These are phyloP conservation scores for Malurus alboscapulatus DNA, from an alignment of 2,113 vertebrate genomes.

Conservation along the genomic window DNA sequence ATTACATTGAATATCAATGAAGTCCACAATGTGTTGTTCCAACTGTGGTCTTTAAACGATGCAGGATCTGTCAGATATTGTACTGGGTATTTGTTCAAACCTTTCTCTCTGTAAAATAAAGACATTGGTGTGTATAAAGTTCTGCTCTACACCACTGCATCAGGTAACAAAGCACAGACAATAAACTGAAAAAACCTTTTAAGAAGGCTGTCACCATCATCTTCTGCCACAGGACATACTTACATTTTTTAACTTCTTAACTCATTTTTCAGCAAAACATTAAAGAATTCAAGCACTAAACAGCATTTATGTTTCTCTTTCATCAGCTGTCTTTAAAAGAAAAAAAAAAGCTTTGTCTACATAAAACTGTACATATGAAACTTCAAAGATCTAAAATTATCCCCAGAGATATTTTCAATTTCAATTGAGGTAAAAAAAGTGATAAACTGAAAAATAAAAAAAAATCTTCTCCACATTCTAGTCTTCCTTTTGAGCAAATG, in stretches of 20 bases:
- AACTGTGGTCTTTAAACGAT: background rate
- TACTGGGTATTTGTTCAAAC: background rate
- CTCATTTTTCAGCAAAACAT: background rate
- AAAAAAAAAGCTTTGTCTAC: background rate
- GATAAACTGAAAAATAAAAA: background rate
- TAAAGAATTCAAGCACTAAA: background rate
- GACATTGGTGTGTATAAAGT: background rate
- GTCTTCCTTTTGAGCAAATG: background rate
- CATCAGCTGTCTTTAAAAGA: background rate
- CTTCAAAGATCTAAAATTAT: background rate
- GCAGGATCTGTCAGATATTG: background rate
- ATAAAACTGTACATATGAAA: background rate
- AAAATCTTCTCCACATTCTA: background rate
- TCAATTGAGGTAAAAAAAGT: background rate
- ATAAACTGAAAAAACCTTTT: background rate
- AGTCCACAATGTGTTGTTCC: background rate
- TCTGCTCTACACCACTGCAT: background rate
- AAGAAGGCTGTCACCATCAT: background rate
- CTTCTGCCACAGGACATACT: background rate
- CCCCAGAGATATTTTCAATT: background rate
- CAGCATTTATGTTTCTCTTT: background rate
- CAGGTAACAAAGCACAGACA: background rate
- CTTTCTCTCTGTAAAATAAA: background rate
- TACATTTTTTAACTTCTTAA: background rate
- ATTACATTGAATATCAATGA: background rate